Base-by-base conservation (phyloP, 1,140 invertebrate species). In the Pseudomyrmex pallidus region DNA sequence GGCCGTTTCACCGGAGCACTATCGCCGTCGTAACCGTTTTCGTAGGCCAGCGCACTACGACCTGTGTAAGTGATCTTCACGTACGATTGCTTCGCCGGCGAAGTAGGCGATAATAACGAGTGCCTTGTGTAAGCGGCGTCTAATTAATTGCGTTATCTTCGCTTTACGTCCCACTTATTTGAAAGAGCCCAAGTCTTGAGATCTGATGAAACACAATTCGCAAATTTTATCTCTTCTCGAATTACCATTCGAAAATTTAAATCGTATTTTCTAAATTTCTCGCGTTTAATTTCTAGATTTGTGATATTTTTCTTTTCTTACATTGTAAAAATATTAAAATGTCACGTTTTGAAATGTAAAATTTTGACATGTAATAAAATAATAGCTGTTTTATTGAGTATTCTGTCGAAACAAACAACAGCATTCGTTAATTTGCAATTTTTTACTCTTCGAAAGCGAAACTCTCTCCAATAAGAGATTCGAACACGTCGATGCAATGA, bases 11-110 rank as follows among this genome's bases (percentile, higher is more conserved):
- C 44, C 56, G 15, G 35, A 77, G 35, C 35, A 0, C 56, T 80
- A 80, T 80, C 76, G 76, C 46, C 15, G 44, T 80, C 76, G 66
- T 80, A 80, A 80, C 76, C 66, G 10, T 80, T 80, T 80, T 80
- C 76, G 64, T 78, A 80, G 76, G 76, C 76, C 35, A 59, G 56
- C 76, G 59, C 76, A 54, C 54, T 46, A 59, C 64, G 20, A 25
- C 66, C 15, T 72, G 66, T 48, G 54, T 59, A 44, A 66, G 54
- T 72, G 54, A 80, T 80, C 76, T 50, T 80, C 66, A 35, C 66
- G 44, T 80, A 80, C 76, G 66, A 80, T 80, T 80, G 66, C 66
- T 59, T 10, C 22, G 54, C 54, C 66, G 54, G 22, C 44, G 20
- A 80, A 70, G 44, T 59, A 80, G 76, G 67, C 66, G 66, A 80